These are phyloP conservation scores for Lagopus leucura DNA, from an alignment of 2,113 vertebrate genomes.

Conservation along the genomic window DNA sequence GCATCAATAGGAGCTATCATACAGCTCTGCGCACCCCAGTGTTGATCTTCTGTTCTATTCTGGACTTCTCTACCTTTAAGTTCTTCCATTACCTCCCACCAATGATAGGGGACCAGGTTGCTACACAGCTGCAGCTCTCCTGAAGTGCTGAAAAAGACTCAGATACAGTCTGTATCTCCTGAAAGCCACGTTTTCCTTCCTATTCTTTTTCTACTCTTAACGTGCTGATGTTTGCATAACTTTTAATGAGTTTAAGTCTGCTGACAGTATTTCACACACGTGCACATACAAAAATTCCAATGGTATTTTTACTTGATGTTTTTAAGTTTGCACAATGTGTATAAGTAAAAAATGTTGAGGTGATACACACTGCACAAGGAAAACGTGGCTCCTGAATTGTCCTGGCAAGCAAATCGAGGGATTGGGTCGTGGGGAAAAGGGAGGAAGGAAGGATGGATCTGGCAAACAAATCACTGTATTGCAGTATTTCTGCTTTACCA, in stretches of 20 bases:
- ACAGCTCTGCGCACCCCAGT: not conserved
- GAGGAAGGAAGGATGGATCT: not conserved
- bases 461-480: not conserved
- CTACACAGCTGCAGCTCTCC: not conserved
- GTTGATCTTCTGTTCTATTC: not conserved
- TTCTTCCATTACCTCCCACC: not conserved
- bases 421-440: not conserved
- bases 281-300: not conserved
- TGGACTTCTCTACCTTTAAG: not conserved
- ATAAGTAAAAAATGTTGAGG: not conserved
- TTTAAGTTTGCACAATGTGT: not conserved
- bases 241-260: not conserved
- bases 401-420: not conserved
- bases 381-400: not conserved
- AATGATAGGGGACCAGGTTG: accelerated
- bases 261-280: not conserved
- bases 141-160: not conserved
- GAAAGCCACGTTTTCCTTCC: not conserved
- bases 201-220: not conserved
- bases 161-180: not conserved
- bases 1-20: not conserved
- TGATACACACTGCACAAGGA: not conserved
- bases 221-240: not conserved
- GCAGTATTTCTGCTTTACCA: not conserved
- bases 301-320: not conserved